Evolutionary conservation across 2,113 vertebrate genomes (phyloP).

Genomic region (Sterrhoptilus dennistouni): DNA sequence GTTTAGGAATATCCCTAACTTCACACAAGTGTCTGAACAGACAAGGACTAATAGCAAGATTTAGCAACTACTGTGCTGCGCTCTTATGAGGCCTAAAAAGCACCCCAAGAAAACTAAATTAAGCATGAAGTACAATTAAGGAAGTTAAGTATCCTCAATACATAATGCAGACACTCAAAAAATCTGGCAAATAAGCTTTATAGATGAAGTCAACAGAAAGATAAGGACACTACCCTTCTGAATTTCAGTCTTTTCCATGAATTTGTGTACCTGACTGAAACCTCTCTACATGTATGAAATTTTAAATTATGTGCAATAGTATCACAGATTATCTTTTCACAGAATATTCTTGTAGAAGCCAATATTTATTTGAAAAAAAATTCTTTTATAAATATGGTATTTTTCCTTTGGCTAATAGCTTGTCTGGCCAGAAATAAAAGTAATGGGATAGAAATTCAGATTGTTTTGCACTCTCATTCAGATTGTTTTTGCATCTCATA

Average conservation of each 20-base stretch:
- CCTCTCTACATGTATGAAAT: background rate
- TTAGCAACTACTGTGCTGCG: background rate
- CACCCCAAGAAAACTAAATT: background rate
- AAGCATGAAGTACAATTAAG: background rate
- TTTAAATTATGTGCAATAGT: background rate
- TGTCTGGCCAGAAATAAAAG: background rate
- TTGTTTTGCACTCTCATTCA: background rate
- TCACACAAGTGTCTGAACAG: background rate
- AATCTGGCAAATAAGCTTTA: background rate
- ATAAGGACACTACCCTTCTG: background rate
- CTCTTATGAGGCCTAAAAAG: background rate
- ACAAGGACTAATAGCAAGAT: background rate
- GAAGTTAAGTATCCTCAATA: background rate
- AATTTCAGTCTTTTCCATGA: background rate
- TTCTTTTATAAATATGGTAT: background rate
- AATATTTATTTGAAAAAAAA: background rate
- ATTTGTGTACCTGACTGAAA: background rate
- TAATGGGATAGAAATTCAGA: background rate
- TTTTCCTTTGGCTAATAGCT: background rate
- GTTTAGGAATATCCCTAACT: background rate
- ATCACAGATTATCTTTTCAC: background rate
- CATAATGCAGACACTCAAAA: background rate
- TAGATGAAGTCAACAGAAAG: background rate
- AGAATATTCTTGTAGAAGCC: background rate
- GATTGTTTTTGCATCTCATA: background rate